Evolutionary conservation across 2,113 vertebrate genomes (phyloP).

Genomic region (Planiliza haematocheilus): DNA sequence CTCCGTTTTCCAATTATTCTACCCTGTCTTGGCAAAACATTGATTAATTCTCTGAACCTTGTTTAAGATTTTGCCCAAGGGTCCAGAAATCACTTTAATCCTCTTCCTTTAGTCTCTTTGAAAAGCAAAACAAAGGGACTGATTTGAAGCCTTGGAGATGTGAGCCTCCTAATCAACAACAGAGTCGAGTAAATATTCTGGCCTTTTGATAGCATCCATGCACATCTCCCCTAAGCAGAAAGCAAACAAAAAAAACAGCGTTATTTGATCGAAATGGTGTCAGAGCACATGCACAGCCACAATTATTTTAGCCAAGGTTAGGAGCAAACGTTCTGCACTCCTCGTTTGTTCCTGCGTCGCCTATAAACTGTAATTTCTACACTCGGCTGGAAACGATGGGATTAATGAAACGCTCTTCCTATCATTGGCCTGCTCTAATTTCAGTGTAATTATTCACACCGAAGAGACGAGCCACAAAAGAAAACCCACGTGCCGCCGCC

Average conservation of each 20-base stretch:
- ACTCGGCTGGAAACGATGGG: slow-evolving; percentile 71
- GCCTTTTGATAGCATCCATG: slow-evolving; percentile 55
- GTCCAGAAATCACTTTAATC: slow-evolving; percentile 67
- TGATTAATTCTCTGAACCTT: slow-evolving; percentile 65
- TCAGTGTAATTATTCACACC: slow-evolving; percentile 75
- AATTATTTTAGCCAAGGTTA: slow-evolving; percentile 59
- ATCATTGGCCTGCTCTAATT: slow-evolving; percentile 75
- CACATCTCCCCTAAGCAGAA: slow-evolving; percentile 17
- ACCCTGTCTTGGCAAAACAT: slow-evolving; percentile 46
- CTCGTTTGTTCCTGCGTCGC: slow-evolving; percentile 55
- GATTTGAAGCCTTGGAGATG: slow-evolving; percentile 70
- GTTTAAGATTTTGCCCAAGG: slow-evolving; percentile 55
- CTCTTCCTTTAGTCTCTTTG: slow-evolving; percentile 59
- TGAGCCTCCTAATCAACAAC: slow-evolving; percentile 69
- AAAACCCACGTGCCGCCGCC: slow-evolving; percentile 54
- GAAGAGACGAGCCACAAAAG: slow-evolving; percentile 68
- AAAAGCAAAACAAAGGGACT: slow-evolving; percentile 72
- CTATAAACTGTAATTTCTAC: slow-evolving; percentile 63
- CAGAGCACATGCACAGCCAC: slow-evolving; percentile 7
- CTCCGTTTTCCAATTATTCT: slow-evolving; percentile 25
- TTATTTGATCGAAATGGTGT: slow-evolving; percentile 54
- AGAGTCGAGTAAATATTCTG: slow-evolving; percentile 60
- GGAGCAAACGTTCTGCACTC: slow-evolving; percentile 23
- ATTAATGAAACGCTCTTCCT: slow-evolving; percentile 73
- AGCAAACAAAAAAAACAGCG: slow-evolving; percentile 52